Evolutionary conservation across 2,888 invertebrate genomes (phyloP).

Genomic region (Zhuqinia jingwanae): DNA sequence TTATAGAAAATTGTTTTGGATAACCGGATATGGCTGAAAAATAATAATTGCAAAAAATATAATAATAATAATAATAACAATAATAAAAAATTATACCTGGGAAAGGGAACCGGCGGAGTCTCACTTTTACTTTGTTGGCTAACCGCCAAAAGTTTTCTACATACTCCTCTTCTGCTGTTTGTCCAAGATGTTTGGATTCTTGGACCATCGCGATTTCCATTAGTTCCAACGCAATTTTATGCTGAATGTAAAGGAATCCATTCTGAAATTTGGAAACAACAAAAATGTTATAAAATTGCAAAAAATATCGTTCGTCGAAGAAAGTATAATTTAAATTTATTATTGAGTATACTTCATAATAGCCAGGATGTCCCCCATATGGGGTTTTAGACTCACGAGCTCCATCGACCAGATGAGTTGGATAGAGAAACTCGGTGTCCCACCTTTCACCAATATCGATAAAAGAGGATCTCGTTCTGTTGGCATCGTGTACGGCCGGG

Average conservation of each 20-base stretch:
- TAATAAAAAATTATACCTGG: too few species aligned
- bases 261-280: not conserved
- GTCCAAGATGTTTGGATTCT: not conserved
- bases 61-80: too few species aligned
- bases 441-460: slow-evolving; percentile 47
- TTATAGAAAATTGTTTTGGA: too few species aligned
- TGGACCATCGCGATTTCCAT: slow-evolving; percentile 19
- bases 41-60: too few species aligned
- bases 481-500: slow-evolving; percentile 53
- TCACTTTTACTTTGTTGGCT: slow-evolving; percentile 1
- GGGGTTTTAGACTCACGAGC: slow-evolving; percentile 28
- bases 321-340: too few species aligned
- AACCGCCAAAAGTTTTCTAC: slow-evolving; percentile 9
- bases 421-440: slow-evolving; percentile 40
- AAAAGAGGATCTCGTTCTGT: not conserved
- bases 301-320: too few species aligned
- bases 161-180: not conserved
- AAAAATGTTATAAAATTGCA: too few species aligned
- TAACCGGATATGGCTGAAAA: too few species aligned
- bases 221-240: slow-evolving; percentile 33
- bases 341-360: slow-evolving; percentile 24
- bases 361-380: slow-evolving; percentile 61
- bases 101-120: slow-evolving; percentile 56
- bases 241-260: slow-evolving; percentile 65
- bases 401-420: slow-evolving; percentile 41